phyloP scores from a whole-genome alignment of 2,888 invertebrate species.

The Lissocephala sabroskyi region DNA sequence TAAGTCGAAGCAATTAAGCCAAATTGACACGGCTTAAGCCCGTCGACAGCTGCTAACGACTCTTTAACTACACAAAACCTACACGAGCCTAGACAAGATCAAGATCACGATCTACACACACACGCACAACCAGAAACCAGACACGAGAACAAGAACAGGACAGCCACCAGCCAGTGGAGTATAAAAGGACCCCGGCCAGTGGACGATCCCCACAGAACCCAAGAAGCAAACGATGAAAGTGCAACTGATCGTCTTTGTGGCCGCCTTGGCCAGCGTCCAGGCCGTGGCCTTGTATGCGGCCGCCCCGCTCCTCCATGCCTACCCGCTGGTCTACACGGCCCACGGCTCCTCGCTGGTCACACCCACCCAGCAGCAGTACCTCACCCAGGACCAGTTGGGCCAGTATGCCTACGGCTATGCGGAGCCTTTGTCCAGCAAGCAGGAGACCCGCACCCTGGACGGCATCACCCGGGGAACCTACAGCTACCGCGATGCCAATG shows the following conservation, averaged over 20 bases:
- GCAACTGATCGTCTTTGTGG: conserved; percentile 49
- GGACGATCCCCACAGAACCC: conserved; percentile 36
- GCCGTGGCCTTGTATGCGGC: conserved; percentile 40
- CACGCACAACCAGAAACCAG: conserved; percentile 6
- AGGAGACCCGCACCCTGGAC: conserved; percentile 75
- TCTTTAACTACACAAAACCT: too few relatives aligned
- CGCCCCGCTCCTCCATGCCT: conserved; percentile 27
- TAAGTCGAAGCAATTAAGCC: conserved; percentile 47
- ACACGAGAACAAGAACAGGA: conserved; percentile 26
- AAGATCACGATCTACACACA: not conserved
- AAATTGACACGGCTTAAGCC: conserved; percentile 39
- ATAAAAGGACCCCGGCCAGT: conserved; percentile 60
- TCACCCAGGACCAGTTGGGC: conserved; percentile 77
- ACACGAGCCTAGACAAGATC: not conserved
- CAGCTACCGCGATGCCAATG: conserved; percentile 76
- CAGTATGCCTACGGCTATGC: conserved; percentile 78
- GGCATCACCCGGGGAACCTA: conserved; percentile 77
- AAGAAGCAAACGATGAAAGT: conserved; percentile 68
- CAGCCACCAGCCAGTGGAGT: conserved; percentile 33
- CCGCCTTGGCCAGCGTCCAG: conserved; percentile 45
- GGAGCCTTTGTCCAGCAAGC: conserved; percentile 76
- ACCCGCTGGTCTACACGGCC: conserved; percentile 53
- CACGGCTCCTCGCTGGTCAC: conserved; percentile 61
- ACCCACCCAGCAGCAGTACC: conserved; percentile 74
- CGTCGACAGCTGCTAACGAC: not conserved